Percentiles rank a stretch among this genome's conserved stretches.
Evolutionary conservation across 2,888 invertebrate species (phyloP).

Genomic region (Caenorhabditis sp.): DNA sequence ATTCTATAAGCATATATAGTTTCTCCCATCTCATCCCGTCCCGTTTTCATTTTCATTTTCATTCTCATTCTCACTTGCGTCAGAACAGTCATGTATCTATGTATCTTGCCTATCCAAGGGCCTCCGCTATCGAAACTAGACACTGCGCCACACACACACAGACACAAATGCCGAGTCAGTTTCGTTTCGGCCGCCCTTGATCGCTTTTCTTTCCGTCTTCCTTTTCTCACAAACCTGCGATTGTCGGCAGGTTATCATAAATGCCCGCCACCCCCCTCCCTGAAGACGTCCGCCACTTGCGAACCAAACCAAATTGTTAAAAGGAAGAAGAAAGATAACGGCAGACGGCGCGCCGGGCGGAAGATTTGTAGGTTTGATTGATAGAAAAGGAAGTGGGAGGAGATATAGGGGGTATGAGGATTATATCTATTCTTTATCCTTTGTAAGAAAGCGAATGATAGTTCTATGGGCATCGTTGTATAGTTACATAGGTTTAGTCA

Average conservation of each 20-base stretch:
- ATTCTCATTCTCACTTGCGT: slow-evolving; percentile 64
- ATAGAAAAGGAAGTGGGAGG: background rate
- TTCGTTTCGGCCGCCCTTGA: background rate
- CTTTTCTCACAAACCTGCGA: slow-evolving; percentile 40
- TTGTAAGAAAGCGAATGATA: no score
- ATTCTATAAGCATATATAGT: slow-evolving; percentile 61
- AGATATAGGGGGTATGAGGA: no score
- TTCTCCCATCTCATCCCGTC: slow-evolving; percentile 34
- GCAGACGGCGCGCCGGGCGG: no score
- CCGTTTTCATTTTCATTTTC: slow-evolving; percentile 57
- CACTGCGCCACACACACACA: slow-evolving; percentile 45
- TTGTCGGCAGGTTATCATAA: slow-evolving; percentile 58
- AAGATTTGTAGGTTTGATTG: slow-evolving; percentile 10
- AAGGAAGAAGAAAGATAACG: no score
- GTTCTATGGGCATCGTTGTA: no score
- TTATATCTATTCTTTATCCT: no score
- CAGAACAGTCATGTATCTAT: slow-evolving; percentile 63
- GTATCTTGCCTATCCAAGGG: slow-evolving; percentile 8
- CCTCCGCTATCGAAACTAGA: slow-evolving; percentile 58
- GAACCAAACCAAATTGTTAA: background rate
- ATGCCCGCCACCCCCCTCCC: no score
- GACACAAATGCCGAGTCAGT: slow-evolving; percentile 49
- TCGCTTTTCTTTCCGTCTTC: slow-evolving; percentile 16
- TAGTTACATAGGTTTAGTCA: no score
- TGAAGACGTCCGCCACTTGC: no score